Evolutionary conservation across 1,140 invertebrate genomes (phyloP), one percentile per base, ranked within the genome.

Genomic region (Rhagoletis zephyria): DNA sequence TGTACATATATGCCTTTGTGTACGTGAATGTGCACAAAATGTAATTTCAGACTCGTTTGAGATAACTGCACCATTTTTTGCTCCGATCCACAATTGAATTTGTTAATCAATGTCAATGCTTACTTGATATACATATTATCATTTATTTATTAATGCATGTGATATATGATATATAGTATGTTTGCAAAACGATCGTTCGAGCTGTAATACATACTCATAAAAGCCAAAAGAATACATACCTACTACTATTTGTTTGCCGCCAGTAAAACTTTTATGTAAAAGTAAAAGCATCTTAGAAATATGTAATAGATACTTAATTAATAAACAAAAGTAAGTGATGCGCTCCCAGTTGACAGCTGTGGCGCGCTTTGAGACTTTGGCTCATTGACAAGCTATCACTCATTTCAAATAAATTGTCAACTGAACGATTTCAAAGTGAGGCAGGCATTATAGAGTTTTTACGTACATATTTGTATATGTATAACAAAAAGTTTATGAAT

Each of bases 261-360:
- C 30, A 30, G 30, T 30, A 30, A 30, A 30, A 30, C 30, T 30
- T 30, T 30, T 30, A 12, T 48, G 6, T 74, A 74, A 74, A 16
- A 74, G 70, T 48, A 74, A 74, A 45, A 48, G 42, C 42, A 51
- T 45, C 42, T 45, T 30, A 30, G 30, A 30, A 30, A 30, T 30
- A 74, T 14, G 3, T 48, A 42, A 74, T 45, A 74, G 70, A 1
- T 30, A 30, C 30, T 30, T 51, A 74, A 74, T 48, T 48, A 74
- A 74, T 6, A 74, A 74, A 42, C 30, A 51, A 74, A 45, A 48
- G n/a, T 42, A 74, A 74, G 14, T 16, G 70, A 74, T 42, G 70
- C 16, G 48, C 12, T 48, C 40, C 14, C 70, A 48, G 42, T 74
- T 74, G 70, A 74, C 70, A 74, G 45, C n/a, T 74, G 70, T 74